Evolutionary conservation across 2,797 vertebrate species (phyloP), one percentile per base, ranked within the genome.

Genomic region (Potorous gilbertii): DNA sequence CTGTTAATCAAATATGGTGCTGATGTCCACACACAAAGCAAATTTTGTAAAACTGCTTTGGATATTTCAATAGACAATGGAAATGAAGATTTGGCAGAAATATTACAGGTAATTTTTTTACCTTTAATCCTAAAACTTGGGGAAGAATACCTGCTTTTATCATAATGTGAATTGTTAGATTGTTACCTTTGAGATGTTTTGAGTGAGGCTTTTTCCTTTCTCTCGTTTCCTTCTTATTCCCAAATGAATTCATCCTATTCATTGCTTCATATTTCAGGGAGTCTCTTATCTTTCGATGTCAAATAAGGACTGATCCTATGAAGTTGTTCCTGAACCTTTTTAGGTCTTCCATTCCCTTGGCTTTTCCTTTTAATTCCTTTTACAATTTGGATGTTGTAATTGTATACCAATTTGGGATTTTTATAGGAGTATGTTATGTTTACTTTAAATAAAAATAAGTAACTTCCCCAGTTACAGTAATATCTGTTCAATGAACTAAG

Each of bases 31-130:
- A 98, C 99, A 3, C 99, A 99, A 97, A 99, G 99, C 98, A 99
- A 99, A 98, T 99, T 99, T 97, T 99, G 99, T 98, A 99, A 99
- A 98, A 99, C 99, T 0, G 99, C 99, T 1, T 98, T 99, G 97
- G 99, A 99, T 97, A 99, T 99, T 96, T 99, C 99, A 59, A 96
- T 99, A 97, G 99, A 99, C 98, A 99, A 99, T 94, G 99, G 98
- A 94, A 99, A 99, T 94, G 99, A 99, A 97, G 99, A 99, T 96
- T 98, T 99, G 94, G 98, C 99, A 94, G 99, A 99, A 98, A 99
- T 99, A 98, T 94, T 99, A 95, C 99, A 99, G 99, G 99, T 99
- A 98, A 98, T 52, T 97, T 81, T 96, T 93, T 90, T 96, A 89
- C 91, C 98, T 97, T 62, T 94, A 96, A 57, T 62, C 95, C 96